phyloP scores from a whole-genome alignment of 30 jellyfish, hydroid and myxozoan genomes.

The Mastigias papua region DNA sequence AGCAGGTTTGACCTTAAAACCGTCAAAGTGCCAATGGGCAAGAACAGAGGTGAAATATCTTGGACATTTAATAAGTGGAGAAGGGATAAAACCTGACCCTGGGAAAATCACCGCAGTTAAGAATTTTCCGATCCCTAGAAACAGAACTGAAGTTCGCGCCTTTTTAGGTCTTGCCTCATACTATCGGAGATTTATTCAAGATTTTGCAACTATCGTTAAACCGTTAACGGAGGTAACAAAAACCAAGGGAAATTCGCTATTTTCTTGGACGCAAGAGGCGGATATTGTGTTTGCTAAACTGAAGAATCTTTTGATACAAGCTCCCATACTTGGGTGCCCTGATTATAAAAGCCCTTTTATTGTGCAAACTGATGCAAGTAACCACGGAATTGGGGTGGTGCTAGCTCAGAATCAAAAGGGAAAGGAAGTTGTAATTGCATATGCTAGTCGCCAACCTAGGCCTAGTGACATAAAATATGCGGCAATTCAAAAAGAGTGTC shows the following conservation, averaged over 20 bases:
- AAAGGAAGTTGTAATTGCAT: constrained; percentile 53
- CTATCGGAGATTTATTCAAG: constrained; percentile 51
- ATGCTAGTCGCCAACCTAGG: constrained; percentile 53
- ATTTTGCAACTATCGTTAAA: constrained; percentile 33
- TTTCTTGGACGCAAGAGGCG: constrained; percentile 43
- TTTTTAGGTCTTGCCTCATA: constrained; percentile 62
- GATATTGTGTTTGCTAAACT: constrained; percentile 48
- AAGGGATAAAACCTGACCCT: constrained; percentile 67
- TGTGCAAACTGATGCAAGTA: constrained; percentile 70
- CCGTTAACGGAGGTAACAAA: constrained; percentile 36
- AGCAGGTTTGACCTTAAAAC: constrained; percentile 56
- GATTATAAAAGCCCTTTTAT: constrained; percentile 36
- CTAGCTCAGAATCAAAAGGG: constrained; percentile 56
- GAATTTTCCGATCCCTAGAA: constrained; percentile 59
- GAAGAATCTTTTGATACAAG: constrained; percentile 1
- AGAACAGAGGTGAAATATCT: constrained; percentile 31
- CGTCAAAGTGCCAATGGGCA: constrained; percentile 37
- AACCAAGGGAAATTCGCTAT: constrained; percentile 1
- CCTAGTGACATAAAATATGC: constrained; percentile 24
- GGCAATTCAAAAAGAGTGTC: constrained; percentile 2
- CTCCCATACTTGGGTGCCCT: constrained; percentile 75
- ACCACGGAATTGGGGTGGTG: constrained; percentile 70
- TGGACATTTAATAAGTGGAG: constrained; percentile 28
- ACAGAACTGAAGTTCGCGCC: constrained; percentile 25
- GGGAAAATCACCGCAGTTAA: constrained; percentile 34